These are phyloP conservation scores for Nephrotoma guestfalica DNA, from an alignment of 2,888 invertebrate genomes.

Conservation along the genomic window DNA sequence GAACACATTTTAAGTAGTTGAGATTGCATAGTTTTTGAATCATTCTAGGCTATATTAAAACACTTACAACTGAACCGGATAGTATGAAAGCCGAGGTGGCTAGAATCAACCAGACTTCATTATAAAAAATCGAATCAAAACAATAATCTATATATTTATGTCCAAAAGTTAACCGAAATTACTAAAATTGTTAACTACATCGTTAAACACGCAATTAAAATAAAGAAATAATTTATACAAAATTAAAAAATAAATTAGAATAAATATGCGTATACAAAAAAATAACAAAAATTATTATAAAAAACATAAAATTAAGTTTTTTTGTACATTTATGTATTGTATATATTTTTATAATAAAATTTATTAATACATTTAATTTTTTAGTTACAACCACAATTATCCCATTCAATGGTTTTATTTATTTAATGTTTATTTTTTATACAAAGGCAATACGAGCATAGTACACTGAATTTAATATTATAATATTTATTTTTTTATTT, in stretches of 20 bases:
- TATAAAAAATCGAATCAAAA: too few species aligned
- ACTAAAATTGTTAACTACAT: background rate
- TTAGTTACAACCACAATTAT: background rate
- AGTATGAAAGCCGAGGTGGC: too few species aligned
- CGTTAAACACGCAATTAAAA: background rate
- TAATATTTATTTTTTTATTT: background rate
- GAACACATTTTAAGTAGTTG: too few species aligned
- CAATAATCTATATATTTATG: too few species aligned
- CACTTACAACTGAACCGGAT: too few species aligned
- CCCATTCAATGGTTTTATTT: background rate
- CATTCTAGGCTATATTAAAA: too few species aligned
- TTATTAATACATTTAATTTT: background rate
- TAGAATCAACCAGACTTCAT: too few species aligned
- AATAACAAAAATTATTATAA: background rate
- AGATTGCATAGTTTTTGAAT: too few species aligned
- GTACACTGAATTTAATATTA: background rate
- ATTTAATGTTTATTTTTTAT: background rate
- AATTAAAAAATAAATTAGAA: background rate
- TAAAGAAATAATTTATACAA: background rate
- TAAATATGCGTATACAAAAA: background rate
- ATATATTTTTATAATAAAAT: background rate
- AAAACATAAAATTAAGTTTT: background rate
- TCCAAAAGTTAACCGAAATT: too few species aligned
- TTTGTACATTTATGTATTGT: background rate
- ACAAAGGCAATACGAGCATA: background rate